These are phyloP conservation scores for Styela plicata DNA, from an alignment of 23 tunicate genomes.

Conservation along the genomic window DNA sequence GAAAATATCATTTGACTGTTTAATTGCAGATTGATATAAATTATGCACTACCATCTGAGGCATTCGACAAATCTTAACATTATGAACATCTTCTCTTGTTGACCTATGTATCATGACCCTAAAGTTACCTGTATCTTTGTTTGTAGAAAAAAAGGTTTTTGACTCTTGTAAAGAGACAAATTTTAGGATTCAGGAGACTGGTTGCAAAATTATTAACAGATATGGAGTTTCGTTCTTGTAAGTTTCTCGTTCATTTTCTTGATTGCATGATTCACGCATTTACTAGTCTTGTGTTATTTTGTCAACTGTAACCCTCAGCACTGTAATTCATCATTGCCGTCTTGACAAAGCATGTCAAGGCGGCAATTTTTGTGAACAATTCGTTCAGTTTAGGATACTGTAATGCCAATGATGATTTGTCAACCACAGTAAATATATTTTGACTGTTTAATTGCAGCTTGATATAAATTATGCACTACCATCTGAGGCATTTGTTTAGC, in stretches of 20 bases:
- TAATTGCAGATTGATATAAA: constrained; percentile 13
- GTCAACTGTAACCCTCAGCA: no score
- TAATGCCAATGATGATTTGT: constrained; percentile 15
- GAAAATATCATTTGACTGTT: constrained; percentile 12
- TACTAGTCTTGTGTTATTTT: no score
- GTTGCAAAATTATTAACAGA: constrained; percentile 12
- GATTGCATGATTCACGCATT: no score
- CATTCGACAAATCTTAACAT: no score
- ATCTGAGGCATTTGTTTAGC: constrained; percentile 27
- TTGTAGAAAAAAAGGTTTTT: constrained; percentile 19
- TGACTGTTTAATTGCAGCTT: neutral
- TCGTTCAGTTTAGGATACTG: no score
- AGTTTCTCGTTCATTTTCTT: no score
- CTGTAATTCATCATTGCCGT: no score
- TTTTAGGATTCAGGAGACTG: constrained; percentile 9
- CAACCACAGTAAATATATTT: constrained; percentile 14
- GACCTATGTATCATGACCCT: no score
- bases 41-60: constrained; percentile 34
- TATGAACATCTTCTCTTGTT: no score
- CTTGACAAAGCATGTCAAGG: no score
- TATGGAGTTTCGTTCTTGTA: constrained; percentile 16
- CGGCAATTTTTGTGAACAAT: no score
- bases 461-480: constrained; percentile 30
- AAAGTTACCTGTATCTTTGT: neutral
- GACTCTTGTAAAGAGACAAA: neutral